Base-by-base conservation (phyloP, 2,888 invertebrate genomes). In the Sycophila texana region DNA sequence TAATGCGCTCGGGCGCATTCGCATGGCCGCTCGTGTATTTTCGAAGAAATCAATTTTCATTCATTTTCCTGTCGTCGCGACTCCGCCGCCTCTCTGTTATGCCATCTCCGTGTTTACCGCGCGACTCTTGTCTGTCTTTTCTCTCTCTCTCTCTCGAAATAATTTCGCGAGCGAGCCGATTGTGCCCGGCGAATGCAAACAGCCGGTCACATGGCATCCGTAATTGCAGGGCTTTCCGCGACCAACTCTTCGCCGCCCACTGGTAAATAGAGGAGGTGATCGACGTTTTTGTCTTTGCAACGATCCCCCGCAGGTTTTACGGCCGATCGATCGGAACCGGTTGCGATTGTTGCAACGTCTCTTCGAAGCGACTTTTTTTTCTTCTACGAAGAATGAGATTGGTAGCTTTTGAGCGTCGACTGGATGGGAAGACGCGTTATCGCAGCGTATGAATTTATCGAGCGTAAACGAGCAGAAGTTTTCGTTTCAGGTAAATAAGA, bases 401-500 rank as follows among this genome's bases (percentile, higher is more conserved):
- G 39, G 39, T 0, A 16, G 53, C 53, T 61, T 39, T 39, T 16
- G 39, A 61, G 30, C 26, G 13, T 13, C 14, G 14, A 3, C 60
- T 22, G 12, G 39, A 13, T 14, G 60, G 20, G 2, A 10, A 1
- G 26, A 26, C 20, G 51, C 53, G 68, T 61, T 70, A 76, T 76
- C 63, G 68, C 57, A 7, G 30, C 7, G 30, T 70, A 22, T 53
- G 49, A 76, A 76, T 70, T 74, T 63, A 74, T 68, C 55, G 73
- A 61, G 55, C 51, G 30, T 63, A 30, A 72, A 72, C 65, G 65
- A 47, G 7, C 30, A 63, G 49, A 74, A 70, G 13, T 78, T 79
- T 39, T 39, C 10, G 5, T 26, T 26, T 78, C 22, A 74, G 57
- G 68, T 74, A 79, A 79, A 79, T 70, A 79, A 79, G 74, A 79